A percentile compares a stretch with the other conserved stretches of the same genome.
phyloP scores from a whole-genome alignment of 2,113 vertebrate genomes.

The Anolis carolinensis region DNA sequence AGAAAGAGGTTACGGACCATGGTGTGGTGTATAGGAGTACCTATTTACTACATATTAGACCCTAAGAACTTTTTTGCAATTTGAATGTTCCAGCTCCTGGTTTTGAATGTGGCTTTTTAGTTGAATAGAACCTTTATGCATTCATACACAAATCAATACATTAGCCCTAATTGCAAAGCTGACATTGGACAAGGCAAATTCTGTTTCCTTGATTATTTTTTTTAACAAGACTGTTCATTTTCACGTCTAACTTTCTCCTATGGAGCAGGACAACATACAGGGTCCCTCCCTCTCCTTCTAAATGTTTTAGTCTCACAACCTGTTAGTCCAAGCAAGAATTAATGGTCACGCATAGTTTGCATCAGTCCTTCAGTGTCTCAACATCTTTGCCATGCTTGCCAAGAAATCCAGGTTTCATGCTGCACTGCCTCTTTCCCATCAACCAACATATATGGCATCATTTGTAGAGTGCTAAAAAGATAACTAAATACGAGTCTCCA shows the following conservation, averaged over 20 bases:
- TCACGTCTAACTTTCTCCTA: background rate
- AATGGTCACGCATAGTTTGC: background rate
- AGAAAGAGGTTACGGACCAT: too few species aligned
- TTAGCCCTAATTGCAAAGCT: background rate
- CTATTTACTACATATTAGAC: background rate
- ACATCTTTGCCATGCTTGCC: background rate
- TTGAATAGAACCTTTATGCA: background rate
- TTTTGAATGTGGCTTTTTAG: constrained; percentile 12
- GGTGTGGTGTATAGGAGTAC: background rate
- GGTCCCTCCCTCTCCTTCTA: background rate
- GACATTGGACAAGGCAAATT: background rate
- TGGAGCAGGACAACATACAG: background rate
- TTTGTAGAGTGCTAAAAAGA: background rate
- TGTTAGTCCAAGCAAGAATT: background rate
- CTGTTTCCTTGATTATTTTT: background rate
- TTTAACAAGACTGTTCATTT: background rate
- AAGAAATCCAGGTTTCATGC: background rate
- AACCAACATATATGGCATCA: background rate
- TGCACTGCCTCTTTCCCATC: background rate
- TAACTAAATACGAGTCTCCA: background rate
- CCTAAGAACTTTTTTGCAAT: background rate
- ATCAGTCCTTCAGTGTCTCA: background rate
- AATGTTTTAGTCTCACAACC: background rate
- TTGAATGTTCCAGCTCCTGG: background rate
- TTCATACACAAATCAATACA: background rate